phyloP scores from a whole-genome alignment of 2,113 vertebrate species.

The Rhinolophus sinicus region DNA sequence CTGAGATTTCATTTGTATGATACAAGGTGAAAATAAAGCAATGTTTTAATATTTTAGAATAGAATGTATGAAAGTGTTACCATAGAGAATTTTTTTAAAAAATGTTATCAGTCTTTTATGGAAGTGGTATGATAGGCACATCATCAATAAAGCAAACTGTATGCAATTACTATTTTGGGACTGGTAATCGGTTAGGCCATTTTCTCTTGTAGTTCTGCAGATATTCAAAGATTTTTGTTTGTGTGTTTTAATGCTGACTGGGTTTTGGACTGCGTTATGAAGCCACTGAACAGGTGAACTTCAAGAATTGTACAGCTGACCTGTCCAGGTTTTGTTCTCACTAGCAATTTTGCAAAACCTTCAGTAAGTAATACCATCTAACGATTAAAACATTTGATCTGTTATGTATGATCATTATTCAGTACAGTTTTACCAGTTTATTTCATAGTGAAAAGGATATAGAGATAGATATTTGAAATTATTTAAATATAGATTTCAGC shows the following conservation, averaged over 20 bases:
- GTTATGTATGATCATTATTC: neutral
- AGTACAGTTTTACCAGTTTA: neutral
- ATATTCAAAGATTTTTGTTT: neutral
- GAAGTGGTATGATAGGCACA: neutral
- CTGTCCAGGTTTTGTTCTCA: neutral
- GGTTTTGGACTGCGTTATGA: neutral
- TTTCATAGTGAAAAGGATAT: neutral
- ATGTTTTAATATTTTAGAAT: neutral
- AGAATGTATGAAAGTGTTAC: neutral
- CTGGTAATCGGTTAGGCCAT: neutral
- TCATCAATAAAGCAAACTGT: neutral
- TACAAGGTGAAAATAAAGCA: neutral
- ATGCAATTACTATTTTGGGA: neutral
- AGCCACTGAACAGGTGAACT: neutral
- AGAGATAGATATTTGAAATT: neutral
- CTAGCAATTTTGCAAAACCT: neutral
- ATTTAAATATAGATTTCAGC: neutral
- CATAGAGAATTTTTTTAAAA: neutral
- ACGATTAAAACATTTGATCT: neutral
- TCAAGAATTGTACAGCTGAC: neutral
- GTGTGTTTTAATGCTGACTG: neutral
- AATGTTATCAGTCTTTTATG: neutral
- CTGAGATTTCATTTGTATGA: neutral
- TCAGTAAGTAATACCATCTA: neutral
- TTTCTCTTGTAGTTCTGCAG: neutral